phyloP scores from a whole-genome alignment of 2,797 vertebrate species.

The Macrochelys suwanniensis region DNA sequence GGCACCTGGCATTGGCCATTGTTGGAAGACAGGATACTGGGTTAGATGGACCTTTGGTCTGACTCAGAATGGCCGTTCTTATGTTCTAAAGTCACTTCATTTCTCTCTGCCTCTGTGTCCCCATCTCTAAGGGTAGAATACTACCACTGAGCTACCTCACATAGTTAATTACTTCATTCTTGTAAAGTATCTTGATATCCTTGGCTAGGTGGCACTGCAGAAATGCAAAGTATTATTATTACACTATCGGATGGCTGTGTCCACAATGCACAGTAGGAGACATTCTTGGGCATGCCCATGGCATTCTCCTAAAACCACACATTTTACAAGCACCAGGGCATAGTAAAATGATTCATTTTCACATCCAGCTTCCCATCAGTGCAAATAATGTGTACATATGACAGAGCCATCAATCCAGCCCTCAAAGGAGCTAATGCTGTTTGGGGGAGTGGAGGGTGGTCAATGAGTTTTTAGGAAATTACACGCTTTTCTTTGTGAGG shows the following conservation, averaged over 20 bases:
- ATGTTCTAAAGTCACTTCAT: not conserved
- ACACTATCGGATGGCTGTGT: not conserved
- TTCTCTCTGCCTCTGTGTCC: not conserved
- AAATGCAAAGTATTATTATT: not conserved
- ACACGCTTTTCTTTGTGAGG: not conserved
- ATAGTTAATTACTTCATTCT: not conserved
- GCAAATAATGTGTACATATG: not conserved
- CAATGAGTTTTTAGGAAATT: not conserved
- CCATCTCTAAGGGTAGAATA: not conserved
- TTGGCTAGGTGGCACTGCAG: not conserved
- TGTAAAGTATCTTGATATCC: not conserved
- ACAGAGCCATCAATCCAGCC: not conserved
- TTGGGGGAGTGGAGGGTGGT: not conserved
- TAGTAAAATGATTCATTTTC: not conserved
- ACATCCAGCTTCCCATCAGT: not conserved
- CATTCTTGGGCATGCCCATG: not conserved
- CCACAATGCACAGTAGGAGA: not conserved
- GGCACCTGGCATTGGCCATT: no score
- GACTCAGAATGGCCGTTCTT: no score
- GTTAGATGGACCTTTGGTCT: no score
- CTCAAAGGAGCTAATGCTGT: not conserved
- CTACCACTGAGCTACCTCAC: not conserved
- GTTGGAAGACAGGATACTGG: no score
- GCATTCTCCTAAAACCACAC: not conserved
- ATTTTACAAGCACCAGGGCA: slow-evolving; percentile 20